Evolutionary conservation across 2,888 invertebrate genomes (phyloP).

Genomic region (Idaea biselata): DNA sequence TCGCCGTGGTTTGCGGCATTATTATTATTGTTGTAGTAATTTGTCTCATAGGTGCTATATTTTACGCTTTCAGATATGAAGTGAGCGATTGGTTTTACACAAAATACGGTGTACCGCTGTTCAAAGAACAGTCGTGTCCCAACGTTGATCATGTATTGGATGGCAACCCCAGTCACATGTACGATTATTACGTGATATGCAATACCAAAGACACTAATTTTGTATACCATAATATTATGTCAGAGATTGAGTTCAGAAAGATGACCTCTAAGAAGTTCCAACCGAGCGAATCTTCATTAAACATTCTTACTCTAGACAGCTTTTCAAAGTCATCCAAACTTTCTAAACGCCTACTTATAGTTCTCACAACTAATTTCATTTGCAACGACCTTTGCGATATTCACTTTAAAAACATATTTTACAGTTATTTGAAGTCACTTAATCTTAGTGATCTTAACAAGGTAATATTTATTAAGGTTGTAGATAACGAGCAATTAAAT

Average conservation of each 20-base stretch:
- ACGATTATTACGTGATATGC: constrained; percentile 94
- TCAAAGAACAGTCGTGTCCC: constrained; percentile 85
- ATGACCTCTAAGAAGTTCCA: constrained; percentile 87
- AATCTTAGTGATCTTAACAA: constrained; percentile 73
- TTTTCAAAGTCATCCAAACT: constrained; percentile 74
- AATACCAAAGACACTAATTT: constrained; percentile 89
- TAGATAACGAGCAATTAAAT: constrained; percentile 72
- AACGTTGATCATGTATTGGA: constrained; percentile 82
- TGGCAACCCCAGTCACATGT: constrained; percentile 86
- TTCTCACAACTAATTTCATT: constrained; percentile 80
- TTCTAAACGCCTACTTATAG: constrained; percentile 79
- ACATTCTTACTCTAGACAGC: constrained; percentile 78
- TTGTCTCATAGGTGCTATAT: constrained; percentile 85
- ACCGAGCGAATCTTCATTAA: constrained; percentile 83
- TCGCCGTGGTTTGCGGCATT: constrained; percentile 87
- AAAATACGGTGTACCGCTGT: constrained; percentile 88
- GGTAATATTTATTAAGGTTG: constrained; percentile 70
- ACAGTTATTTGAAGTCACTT: constrained; percentile 71
- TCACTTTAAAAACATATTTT: constrained; percentile 75
- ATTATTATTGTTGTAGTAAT: constrained; percentile 85
- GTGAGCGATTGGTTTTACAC: constrained; percentile 90
- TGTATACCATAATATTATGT: constrained; percentile 84
- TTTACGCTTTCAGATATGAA: constrained; percentile 88
- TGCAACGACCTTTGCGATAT: constrained; percentile 72
- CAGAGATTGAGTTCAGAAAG: constrained; percentile 85